Base-by-base conservation (phyloP, 2,113 vertebrate species). In the Neogobius melanostomus region DNA sequence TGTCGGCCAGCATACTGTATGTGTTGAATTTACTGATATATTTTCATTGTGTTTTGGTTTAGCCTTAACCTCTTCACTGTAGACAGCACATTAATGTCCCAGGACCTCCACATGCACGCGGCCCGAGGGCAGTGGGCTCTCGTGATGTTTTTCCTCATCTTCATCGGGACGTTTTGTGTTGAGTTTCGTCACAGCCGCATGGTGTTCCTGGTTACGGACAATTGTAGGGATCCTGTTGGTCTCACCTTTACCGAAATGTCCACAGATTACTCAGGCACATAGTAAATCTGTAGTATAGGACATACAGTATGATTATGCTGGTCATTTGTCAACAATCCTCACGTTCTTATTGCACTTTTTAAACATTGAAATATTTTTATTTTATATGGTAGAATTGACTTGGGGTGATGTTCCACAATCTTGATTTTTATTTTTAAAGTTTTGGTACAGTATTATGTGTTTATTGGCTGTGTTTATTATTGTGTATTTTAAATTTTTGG, bases 151-250 rank as follows among this genome's bases (percentile, higher is more conserved):
- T 94, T 98, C 79, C 84, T 97, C 77, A 81, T 88, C n/a, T 98
- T 94, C 88, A 88, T 97, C 0, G 84, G 92, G 75, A 95, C 95
- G 0, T 95, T 97, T 1, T 94, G 93, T 2, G 87, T 96, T n/a
- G 96, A 98, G 79, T 98, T 98, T 84, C 94, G 95, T 62, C 93
- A 96, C 89, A 93, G 89, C 87, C 92, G 90, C 80, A 97, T 97
- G 0, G 85, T 92, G 84, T 92, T 95, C 0, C 57, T 93, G 71
- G 96, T 93, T 71, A 93, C 86, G 0, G 95, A 95, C 61, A 79
- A 92, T 82, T 90, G 91, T 65, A 91, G 93, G 66, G 92, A 89
- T 52, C 92, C 94, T 7, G 82, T 92, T 11, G 94, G 90, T 78
- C 88, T 91, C 76, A 93, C 83, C 17, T 91, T 93, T 52, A 92